These are phyloP conservation scores for Sesia apiformis DNA, from an alignment of 2,888 invertebrate species.

Conservation along the genomic window DNA sequence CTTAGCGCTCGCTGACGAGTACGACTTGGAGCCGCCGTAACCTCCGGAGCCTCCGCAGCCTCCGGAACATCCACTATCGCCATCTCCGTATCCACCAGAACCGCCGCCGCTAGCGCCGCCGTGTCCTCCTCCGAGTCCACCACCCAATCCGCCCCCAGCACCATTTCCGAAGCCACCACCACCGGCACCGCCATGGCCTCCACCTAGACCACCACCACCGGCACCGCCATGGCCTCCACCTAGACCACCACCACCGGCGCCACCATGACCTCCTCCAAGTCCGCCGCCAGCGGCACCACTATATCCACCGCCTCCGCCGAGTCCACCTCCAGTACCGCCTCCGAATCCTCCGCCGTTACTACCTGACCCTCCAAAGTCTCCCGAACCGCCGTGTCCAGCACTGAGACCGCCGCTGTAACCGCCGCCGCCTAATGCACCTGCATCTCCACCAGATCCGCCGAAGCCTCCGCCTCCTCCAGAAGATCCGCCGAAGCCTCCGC, in stretches of 20 bases:
- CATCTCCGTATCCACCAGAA: conserved; percentile 13
- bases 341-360: conserved; percentile 10
- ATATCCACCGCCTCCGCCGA: conserved; percentile 18
- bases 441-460: conserved; percentile 8
- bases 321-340: conserved; percentile 11
- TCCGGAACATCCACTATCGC: conserved; percentile 12
- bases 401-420: conserved; percentile 11
- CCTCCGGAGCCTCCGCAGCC: conserved; percentile 19
- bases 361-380: conserved; percentile 10
- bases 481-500: conserved; percentile 13
- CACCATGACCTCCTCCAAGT: conserved; percentile 28
- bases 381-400: conserved; percentile 9
- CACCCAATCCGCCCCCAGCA: conserved; percentile 15
- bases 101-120: conserved; percentile 16
- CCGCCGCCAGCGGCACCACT: conserved; percentile 20
- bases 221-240: conserved; percentile 24
- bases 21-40: conserved; percentile 25
- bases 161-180: conserved; percentile 10
- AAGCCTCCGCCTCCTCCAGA: conserved; percentile 10
- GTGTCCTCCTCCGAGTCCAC: conserved; percentile 15
- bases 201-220: conserved; percentile 19
- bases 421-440: conserved; percentile 15
- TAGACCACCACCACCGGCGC: conserved; percentile 12
- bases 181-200: conserved; percentile 20
- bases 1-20: conserved; percentile 39